Percentiles rank a stretch among this genome's conserved stretches.
Conservation (phyloP, 2,797 vertebrate species). For the Phrynocephalus guinanensis region DNA sequence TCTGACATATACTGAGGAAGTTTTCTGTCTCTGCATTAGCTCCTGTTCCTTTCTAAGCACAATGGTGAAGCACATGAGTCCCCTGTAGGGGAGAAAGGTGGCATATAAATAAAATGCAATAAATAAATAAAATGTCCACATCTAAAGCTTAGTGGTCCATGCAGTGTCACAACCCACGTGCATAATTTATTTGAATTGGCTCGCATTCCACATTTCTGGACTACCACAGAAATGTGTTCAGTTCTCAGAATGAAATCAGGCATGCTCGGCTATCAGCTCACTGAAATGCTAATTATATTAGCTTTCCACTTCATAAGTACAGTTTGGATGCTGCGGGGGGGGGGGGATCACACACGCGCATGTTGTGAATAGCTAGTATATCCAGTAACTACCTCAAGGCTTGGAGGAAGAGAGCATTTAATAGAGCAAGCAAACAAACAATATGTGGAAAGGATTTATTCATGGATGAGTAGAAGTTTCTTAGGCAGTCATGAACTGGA, state of each 20-base stretch:
- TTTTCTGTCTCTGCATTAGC: background rate
- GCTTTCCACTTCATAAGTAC: background rate
- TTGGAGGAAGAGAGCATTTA: background rate
- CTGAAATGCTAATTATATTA: slow-evolving; percentile 18
- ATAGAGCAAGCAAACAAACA: background rate
- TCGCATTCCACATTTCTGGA: background rate
- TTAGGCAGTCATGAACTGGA: background rate
- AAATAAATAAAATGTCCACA: too few species aligned
- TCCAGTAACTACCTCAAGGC: background rate
- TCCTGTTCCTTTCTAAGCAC: background rate
- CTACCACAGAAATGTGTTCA: slow-evolving; percentile 13
- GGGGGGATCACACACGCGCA: too few species aligned
- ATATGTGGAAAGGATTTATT: background rate
- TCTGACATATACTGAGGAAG: too few species aligned
- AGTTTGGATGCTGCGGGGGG: background rate
- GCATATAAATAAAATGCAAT: too few species aligned
- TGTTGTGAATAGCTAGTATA: background rate
- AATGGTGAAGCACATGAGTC: too few species aligned
- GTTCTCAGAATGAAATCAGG: background rate
- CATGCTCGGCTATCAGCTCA: background rate
- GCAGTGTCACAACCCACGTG: too few species aligned
- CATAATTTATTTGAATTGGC: too few species aligned
- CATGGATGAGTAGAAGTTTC: background rate
- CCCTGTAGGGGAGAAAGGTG: too few species aligned
- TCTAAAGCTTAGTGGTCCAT: background rate